phyloP scores from a whole-genome alignment of 2,113 vertebrate species.

The Odobenus rosmarus region DNA sequence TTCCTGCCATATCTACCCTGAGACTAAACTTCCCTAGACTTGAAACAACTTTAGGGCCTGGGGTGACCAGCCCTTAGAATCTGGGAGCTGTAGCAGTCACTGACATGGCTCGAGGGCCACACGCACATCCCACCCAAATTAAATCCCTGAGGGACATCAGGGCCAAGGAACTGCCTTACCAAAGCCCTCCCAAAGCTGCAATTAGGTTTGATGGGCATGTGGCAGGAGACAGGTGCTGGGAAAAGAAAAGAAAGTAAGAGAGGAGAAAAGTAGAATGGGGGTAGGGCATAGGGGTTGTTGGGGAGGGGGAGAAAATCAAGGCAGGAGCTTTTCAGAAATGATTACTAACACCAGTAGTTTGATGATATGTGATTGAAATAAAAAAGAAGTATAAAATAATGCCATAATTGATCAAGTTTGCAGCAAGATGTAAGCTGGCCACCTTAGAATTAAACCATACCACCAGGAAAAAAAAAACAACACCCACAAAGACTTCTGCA shows the following conservation, averaged over 20 bases:
- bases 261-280: conserved; percentile 77
- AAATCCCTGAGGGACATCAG: conserved; percentile 77
- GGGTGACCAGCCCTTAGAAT: conserved; percentile 81
- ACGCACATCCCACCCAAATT: conserved; percentile 77
- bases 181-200: conserved; percentile 85
- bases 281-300: neutral
- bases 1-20: conserved; percentile 70
- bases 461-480: neutral
- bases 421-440: conserved; percentile 25
- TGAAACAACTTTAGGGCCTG: conserved; percentile 83
- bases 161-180: conserved; percentile 77
- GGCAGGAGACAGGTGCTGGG: conserved; percentile 83
- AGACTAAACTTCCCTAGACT: conserved; percentile 75
- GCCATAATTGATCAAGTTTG: conserved; percentile 29
- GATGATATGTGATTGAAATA: conserved; percentile 1
- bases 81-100: conserved; percentile 73
- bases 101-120: conserved; percentile 87
- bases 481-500: neutral
- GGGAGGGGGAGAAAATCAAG: conserved; percentile 53
- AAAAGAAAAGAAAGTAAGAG: conserved; percentile 22
- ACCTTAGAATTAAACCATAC: conserved; percentile 34
- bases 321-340: conserved; percentile 70
- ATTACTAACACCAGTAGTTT: neutral
- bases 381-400: conserved; percentile 31
- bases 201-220: conserved; percentile 88